Evolutionary conservation across 2,113 vertebrate species (phyloP).

Genomic region (Prionailurus bengalensis): DNA sequence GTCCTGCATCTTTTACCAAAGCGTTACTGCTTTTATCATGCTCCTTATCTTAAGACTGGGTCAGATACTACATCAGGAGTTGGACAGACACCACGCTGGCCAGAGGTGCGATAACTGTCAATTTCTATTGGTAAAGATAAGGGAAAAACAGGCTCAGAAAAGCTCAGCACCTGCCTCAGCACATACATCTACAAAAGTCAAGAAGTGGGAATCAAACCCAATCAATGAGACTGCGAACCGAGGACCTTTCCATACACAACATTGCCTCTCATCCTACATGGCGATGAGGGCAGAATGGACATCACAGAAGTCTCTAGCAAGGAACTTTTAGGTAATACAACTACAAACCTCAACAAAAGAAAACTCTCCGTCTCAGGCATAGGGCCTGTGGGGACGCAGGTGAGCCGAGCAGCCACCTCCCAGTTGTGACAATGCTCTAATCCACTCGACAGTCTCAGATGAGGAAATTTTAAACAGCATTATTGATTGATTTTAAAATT

Average conservation of each 20-base stretch:
- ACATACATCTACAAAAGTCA: background rate
- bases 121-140: background rate
- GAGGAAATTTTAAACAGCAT: conserved; percentile 47
- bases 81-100: background rate
- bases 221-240: no score
- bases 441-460: background rate
- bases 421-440: background rate
- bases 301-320: background rate
- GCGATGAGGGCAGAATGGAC: background rate
- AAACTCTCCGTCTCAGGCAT: background rate
- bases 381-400: rapidly evolving
- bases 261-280: background rate
- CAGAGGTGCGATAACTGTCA: background rate
- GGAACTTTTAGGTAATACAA: background rate
- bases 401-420: background rate
- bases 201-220: background rate
- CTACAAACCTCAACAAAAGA: background rate
- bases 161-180: background rate
- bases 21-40: background rate
- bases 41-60: background rate
- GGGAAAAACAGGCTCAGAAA: background rate
- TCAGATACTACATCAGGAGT: background rate
- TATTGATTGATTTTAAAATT: conserved; percentile 69
- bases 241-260: background rate
- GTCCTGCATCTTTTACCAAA: background rate